These are phyloP conservation scores for Scotopteryx bipunctaria DNA, from an alignment of 2,888 invertebrate genomes.

Conservation along the genomic window DNA sequence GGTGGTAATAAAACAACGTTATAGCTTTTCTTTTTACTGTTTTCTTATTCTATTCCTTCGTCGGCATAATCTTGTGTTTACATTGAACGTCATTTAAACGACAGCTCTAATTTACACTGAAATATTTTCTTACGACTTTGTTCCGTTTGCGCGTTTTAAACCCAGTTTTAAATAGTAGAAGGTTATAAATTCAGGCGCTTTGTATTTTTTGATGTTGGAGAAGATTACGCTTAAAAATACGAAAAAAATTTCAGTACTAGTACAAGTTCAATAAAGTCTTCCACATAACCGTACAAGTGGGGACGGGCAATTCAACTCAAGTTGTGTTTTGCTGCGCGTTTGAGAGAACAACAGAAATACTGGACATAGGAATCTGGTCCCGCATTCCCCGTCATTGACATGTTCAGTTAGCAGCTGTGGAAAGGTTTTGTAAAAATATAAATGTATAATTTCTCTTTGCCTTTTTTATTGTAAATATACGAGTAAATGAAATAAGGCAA, in stretches of 20 bases:
- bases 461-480: too few relatives aligned
- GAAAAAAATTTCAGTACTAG: too few relatives aligned
- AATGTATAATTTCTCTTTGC: background rate
- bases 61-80: slow-evolving; percentile 45
- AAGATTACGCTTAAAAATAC: too few relatives aligned
- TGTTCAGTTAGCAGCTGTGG: slow-evolving; percentile 12
- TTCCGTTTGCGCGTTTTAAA: background rate
- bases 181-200: background rate
- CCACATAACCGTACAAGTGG: slow-evolving; percentile 41
- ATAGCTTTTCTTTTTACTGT: slow-evolving; percentile 64
- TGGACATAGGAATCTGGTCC: slow-evolving; percentile 20
- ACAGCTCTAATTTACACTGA: slow-evolving; percentile 24
- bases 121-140: slow-evolving; percentile 13
- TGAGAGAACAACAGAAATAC: slow-evolving; percentile 34
- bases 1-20: slow-evolving; percentile 69
- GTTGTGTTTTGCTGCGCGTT: slow-evolving; percentile 28
- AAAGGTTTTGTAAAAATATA: slow-evolving; percentile 10
- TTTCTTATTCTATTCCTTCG: slow-evolving; percentile 55
- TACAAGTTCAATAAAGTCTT: slow-evolving; percentile 6
- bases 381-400: slow-evolving; percentile 13
- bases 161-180: background rate
- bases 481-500: background rate
- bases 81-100: slow-evolving; percentile 33
- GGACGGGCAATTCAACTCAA: slow-evolving; percentile 40
- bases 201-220: background rate